Percentiles rank a stretch among this genome's conserved stretches.
Evolutionary conservation across 2,797 vertebrate genomes (phyloP).

Genomic region (Malacoraja senta): DNA sequence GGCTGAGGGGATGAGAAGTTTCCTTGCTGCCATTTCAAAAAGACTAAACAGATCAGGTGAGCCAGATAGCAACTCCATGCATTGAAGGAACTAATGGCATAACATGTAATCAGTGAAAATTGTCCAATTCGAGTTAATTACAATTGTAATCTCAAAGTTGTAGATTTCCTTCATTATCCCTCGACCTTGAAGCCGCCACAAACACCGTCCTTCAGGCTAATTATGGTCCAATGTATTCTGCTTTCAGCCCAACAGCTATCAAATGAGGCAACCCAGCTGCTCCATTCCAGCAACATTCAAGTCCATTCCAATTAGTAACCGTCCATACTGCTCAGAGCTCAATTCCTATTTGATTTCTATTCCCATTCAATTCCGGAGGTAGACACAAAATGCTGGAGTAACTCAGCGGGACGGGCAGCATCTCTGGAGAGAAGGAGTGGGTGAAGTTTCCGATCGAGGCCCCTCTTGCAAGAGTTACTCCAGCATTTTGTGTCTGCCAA

Average conservation of each 20-base stretch:
- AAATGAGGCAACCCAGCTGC: not conserved
- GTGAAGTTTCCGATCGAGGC: no score
- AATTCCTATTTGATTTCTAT: no score
- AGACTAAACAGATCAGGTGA: not conserved
- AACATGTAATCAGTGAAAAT: not conserved
- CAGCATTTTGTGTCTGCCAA: no score
- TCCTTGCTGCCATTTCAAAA: not conserved
- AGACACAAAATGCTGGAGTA: no score
- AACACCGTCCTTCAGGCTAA: not conserved
- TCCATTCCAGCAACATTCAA: not conserved
- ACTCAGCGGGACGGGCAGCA: no score
- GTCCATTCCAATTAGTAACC: not conserved
- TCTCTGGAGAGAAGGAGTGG: no score
- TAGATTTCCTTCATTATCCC: not conserved
- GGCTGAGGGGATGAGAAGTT: no score
- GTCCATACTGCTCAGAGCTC: not conserved
- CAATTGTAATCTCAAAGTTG: not conserved
- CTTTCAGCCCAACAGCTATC: no score
- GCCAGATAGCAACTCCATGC: not conserved
- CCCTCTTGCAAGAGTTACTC: no score
- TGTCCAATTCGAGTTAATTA: not conserved
- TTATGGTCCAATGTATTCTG: not conserved
- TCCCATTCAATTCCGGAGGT: no score
- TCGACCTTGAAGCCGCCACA: not conserved
- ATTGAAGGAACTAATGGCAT: not conserved